phyloP scores from a whole-genome alignment of 2,797 vertebrate species.

The Rhinella marina region DNA sequence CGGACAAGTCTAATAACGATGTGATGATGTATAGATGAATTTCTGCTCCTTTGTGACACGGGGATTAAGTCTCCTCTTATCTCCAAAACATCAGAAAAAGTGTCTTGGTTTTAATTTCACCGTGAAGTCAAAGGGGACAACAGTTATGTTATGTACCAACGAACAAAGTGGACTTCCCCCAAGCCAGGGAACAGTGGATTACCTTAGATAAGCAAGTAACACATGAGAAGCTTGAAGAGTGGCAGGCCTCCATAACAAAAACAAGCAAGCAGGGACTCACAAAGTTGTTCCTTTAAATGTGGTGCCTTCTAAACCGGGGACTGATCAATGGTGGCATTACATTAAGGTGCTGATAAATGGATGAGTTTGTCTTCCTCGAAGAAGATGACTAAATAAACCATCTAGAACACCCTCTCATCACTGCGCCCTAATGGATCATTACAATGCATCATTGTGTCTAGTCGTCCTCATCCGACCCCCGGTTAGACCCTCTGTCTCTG shows the following conservation, averaged over 20 bases:
- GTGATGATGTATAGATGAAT: conserved; percentile 93
- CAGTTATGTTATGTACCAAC: conserved; percentile 77
- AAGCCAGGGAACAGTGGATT: conserved; percentile 87
- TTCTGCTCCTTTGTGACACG: conserved; percentile 84
- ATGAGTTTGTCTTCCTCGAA: conserved; percentile 47
- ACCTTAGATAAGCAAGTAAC: conserved; percentile 86
- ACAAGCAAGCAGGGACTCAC: conserved; percentile 77
- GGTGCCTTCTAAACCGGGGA: conserved; percentile 43
- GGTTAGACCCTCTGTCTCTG: conserved; percentile 2
- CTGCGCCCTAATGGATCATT: conserved; percentile 56
- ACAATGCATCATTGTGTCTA: conserved; percentile 56
- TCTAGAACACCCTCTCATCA: conserved; percentile 53
- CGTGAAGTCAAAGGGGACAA: conserved; percentile 78
- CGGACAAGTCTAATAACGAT: conserved; percentile 86
- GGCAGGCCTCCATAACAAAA: conserved; percentile 83
- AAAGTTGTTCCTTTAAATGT: conserved; percentile 69
- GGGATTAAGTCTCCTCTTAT: conserved; percentile 87
- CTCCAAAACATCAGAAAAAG: conserved; percentile 90
- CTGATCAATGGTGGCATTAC: conserved; percentile 55
- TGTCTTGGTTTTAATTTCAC: conserved; percentile 90
- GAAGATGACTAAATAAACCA: conserved; percentile 59
- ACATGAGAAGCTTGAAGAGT: conserved; percentile 94
- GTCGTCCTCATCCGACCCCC: conserved; percentile 42
- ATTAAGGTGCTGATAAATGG: conserved; percentile 58
- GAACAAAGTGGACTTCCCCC: conserved; percentile 85